Evolutionary conservation across 2,888 invertebrate genomes (phyloP), one percentile per base, ranked within the genome.

Genomic region (Temnothorax rugatulus): DNA sequence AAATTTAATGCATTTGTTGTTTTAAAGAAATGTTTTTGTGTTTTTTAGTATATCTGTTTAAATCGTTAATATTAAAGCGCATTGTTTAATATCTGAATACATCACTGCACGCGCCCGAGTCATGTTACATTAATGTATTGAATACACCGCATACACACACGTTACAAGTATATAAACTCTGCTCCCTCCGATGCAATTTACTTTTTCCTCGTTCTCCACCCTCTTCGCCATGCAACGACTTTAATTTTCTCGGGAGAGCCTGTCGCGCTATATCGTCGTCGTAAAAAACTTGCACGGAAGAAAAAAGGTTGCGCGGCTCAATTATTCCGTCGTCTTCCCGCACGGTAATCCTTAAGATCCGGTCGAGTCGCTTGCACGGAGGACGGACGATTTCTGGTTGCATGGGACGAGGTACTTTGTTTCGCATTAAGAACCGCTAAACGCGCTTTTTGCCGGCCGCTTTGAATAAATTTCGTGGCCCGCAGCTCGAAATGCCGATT

Each of bases 341-440:
- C 59, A 73, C 71, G 38, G 73, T 81, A 81, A 81, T 81, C 73
- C 59, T 71, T 59, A 71, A 47, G 57, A 79, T 71, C 71, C 79
- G 54, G 52, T 54, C 69, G 73, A 79, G 79, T 71, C 71, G 69
- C 29, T 75, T 18, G 66, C 54, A 54, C 34, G 15, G 34, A 38
- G 44, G 29, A 59, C 38, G 25, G 44, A 13, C 73, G 59, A 81
- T 81, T 81, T 34, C 73, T 81, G 47, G 79, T 41, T 41, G 71
- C 54, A 41, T 41, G 25, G 13, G 38, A 76, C 77, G 59, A 25
- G 73, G 73, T 59, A 81, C 79, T 81, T 73, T 73, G 79, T 81
- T 81, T 81, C 79, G 59, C 79, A 81, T 81, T 81, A 81, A 81
- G 59, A 59, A 73, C 38, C 73, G 79, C 79, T 81, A 81, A 81